A percentile compares a stretch with the other conserved stretches of the same genome.
Conservation (phyloP, 2,797 vertebrate genomes). For the Loriculus beryllinus region DNA sequence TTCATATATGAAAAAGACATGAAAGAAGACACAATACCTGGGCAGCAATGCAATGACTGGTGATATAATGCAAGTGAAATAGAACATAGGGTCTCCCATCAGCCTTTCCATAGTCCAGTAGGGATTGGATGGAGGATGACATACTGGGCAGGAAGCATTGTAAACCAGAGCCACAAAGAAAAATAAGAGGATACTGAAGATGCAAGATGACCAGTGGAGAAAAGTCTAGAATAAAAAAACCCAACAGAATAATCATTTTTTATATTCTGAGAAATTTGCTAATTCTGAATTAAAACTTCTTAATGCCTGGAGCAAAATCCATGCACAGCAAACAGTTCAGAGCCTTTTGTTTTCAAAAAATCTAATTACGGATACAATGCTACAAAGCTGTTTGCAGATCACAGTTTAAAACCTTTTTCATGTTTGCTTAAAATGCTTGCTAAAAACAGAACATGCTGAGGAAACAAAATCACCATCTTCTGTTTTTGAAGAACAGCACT, state of each 20-base stretch:
- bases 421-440: background rate
- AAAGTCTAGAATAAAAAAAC: conserved; percentile 82
- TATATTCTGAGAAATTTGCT: background rate
- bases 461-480: background rate
- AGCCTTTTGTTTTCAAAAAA: background rate
- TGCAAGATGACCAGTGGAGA: conserved; percentile 90
- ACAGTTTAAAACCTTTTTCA: background rate
- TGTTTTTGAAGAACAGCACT: background rate
- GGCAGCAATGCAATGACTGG: conserved; percentile 89
- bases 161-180: conserved; percentile 91
- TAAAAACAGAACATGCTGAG: background rate
- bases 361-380: background rate
- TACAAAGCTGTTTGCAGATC: background rate
- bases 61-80: conserved; percentile 88
- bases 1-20: background rate
- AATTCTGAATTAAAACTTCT: background rate
- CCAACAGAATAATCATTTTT: background rate
- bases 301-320: background rate
- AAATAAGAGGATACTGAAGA: conserved; percentile 88
- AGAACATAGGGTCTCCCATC: conserved; percentile 89
- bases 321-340: background rate
- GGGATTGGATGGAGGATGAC: conserved; percentile 93
- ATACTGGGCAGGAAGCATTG: conserved; percentile 89
- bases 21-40: conserved; percentile 75
- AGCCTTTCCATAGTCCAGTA: conserved; percentile 94